Percentiles rank a stretch among this genome's conserved stretches.
These are phyloP conservation scores for Picus viridis DNA, from an alignment of 2,797 vertebrate genomes.

Conservation along the genomic window DNA sequence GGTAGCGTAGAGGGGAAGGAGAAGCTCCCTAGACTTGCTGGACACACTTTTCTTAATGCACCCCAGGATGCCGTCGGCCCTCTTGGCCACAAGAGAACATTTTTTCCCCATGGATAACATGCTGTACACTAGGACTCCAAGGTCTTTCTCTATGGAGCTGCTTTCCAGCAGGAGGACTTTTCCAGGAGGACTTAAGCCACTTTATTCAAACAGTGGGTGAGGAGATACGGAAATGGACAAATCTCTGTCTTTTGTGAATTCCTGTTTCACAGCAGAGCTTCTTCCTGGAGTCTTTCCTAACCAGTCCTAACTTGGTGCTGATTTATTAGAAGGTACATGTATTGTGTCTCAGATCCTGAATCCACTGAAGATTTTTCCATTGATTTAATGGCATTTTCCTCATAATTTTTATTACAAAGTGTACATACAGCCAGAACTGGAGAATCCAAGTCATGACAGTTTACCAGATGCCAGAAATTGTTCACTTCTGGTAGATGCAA, in stretches of 20 bases:
- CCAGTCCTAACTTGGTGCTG: not conserved
- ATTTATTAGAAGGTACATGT: not conserved
- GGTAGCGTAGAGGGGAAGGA: too few species aligned
- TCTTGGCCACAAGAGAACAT: too few species aligned
- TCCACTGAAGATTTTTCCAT: not conserved
- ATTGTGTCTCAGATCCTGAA: not conserved
- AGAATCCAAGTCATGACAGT: not conserved
- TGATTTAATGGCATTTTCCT: not conserved
- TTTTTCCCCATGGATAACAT: too few species aligned
- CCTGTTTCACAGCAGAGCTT: not conserved
- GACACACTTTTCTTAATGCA: too few species aligned
- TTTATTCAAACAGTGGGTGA: not conserved
- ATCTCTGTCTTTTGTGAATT: not conserved
- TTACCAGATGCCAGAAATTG: not conserved
- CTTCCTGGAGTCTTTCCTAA: not conserved
- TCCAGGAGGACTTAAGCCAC: not conserved
- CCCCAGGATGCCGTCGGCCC: too few species aligned
- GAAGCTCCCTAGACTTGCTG: too few species aligned
- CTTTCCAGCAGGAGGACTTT: too few species aligned
- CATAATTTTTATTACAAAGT: not conserved
- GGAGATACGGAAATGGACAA: not conserved
- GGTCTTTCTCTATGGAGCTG: too few species aligned
- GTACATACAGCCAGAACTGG: accelerated
- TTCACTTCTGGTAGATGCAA: not conserved
- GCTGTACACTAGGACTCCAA: too few species aligned